Base-by-base conservation (phyloP, 2,888 invertebrate species). In the Hyppa rectilinea region DNA sequence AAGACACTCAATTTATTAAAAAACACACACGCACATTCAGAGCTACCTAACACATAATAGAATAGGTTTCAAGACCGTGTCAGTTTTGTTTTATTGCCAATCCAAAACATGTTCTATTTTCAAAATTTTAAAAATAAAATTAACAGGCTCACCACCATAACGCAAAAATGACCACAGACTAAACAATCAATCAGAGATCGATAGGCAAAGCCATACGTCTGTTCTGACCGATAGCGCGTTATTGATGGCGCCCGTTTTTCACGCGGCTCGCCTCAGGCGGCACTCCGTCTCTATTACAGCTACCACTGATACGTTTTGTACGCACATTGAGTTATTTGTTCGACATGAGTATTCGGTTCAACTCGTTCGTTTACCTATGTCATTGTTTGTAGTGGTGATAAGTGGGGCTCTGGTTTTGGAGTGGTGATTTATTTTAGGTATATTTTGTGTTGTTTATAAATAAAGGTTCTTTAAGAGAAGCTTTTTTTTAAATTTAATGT, bases 231-330 rank as follows among this genome's bases (percentile, higher is more conserved):
- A 89, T 90, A 92, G 85, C 88, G 82, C 74, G 87, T 92, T 92
- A 94, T 92, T 91, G 90, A 94, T 94, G 90, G 88, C 80, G 63
- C 83, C 81, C 87, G 91, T 94, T 93, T 93, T 92, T 94, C 94
- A 93, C 84, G 74, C 75, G 81, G 71, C 82, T 81, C 82, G 83
- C 87, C 85, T 76, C 82, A 67, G 88, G 90, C 87, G 79, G 81
- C 87, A 86, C 87, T 89, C 85, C 84, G 86, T 90, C 90, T 89
- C 90, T 87, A 90, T 91, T 88, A 88, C 87, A 79, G 75, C 68
- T 71, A 82, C 83, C 75, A 82, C 82, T 75, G 82, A 85, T 84
- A 83, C 79, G 84, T 85, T 82, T 83, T 85, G 84, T 85, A 80
- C 84, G 77, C 82, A 80, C 81, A 78, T 72, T 77, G 77, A 82